These are phyloP conservation scores for Iphiclides podalirius DNA, from an alignment of 2,888 invertebrate species.

Conservation along the genomic window DNA sequence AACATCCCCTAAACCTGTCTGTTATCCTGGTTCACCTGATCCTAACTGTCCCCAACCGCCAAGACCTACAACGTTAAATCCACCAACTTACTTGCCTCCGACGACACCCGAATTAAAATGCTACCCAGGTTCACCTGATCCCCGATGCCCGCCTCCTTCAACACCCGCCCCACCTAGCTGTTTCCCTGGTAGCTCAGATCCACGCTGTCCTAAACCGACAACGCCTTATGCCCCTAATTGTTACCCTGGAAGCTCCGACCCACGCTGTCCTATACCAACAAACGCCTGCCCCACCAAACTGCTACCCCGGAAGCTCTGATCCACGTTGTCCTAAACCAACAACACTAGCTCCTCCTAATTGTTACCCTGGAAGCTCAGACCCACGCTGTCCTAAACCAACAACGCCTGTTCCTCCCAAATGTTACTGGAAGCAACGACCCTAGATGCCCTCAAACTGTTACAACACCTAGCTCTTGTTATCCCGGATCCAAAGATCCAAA, in stretches of 20 bases:
- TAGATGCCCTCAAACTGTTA: slow-evolving; percentile 35
- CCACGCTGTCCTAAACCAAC: neutral
- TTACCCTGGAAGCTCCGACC: slow-evolving; percentile 40
- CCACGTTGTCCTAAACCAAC: slow-evolving; percentile 32
- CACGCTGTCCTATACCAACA: slow-evolving; percentile 30
- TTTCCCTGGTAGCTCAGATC: slow-evolving; percentile 42
- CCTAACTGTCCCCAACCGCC: slow-evolving; percentile 39
- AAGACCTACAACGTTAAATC: slow-evolving; percentile 11
- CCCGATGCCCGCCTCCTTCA: slow-evolving; percentile 32
- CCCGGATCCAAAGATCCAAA: slow-evolving; percentile 61
- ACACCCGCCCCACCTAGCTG: slow-evolving; percentile 29
- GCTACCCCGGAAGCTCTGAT: slow-evolving; percentile 13
- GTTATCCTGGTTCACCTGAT: slow-evolving; percentile 33
- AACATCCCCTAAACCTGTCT: slow-evolving; percentile 35
- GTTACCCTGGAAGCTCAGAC: neutral
- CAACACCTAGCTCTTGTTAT: slow-evolving; percentile 65
- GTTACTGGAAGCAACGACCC: slow-evolving; percentile 35
- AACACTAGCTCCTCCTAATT: slow-evolving; percentile 23
- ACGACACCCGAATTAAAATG: slow-evolving; percentile 38
- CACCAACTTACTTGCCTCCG: slow-evolving; percentile 21
- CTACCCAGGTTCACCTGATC: slow-evolving; percentile 36
- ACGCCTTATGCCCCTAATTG: slow-evolving; percentile 30
- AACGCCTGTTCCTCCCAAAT: slow-evolving; percentile 26
- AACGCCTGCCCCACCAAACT: slow-evolving; percentile 22
- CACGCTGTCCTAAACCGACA: slow-evolving; percentile 35